phyloP scores from a whole-genome alignment of 2,113 vertebrate genomes.

The Crotalus horridus region DNA sequence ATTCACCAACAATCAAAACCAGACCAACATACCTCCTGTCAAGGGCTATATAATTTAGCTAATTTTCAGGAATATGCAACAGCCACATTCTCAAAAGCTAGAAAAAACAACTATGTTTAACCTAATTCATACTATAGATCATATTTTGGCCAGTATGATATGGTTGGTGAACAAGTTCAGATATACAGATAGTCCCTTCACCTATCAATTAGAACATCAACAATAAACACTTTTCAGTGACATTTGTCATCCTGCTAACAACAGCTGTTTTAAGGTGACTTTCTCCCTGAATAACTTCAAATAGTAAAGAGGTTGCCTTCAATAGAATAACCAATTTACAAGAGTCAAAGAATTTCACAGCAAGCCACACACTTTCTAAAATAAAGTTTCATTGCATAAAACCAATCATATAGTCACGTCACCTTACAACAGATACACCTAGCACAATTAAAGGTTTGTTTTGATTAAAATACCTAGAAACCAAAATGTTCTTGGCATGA shows the following conservation, averaged over 20 bases:
- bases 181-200: constrained; percentile 73
- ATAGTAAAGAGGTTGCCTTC: constrained; percentile 76
- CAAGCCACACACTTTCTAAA: constrained; percentile 82
- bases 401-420: constrained; percentile 83
- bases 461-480: constrained; percentile 71
- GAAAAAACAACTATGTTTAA: constrained; percentile 86
- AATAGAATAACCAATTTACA: constrained; percentile 77
- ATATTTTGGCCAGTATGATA: constrained; percentile 84
- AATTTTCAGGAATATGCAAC: constrained; percentile 87
- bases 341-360: constrained; percentile 81
- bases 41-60: constrained; percentile 90
- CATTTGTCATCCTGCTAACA: constrained; percentile 78
- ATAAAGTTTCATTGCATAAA: constrained; percentile 79
- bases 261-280: constrained; percentile 87
- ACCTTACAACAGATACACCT: constrained; percentile 93
- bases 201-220: constrained; percentile 76
- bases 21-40: constrained; percentile 92
- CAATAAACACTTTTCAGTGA: constrained; percentile 70
- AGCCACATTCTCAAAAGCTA: constrained; percentile 88
- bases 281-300: constrained; percentile 83
- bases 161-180: constrained; percentile 91
- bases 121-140: constrained; percentile 88
- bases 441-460: constrained; percentile 58
- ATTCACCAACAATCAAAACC: constrained; percentile 91
- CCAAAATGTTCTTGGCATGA: constrained; percentile 73